These are phyloP conservation scores for Enhydra lutris DNA, from an alignment of 2,113 vertebrate species.

Conservation along the genomic window DNA sequence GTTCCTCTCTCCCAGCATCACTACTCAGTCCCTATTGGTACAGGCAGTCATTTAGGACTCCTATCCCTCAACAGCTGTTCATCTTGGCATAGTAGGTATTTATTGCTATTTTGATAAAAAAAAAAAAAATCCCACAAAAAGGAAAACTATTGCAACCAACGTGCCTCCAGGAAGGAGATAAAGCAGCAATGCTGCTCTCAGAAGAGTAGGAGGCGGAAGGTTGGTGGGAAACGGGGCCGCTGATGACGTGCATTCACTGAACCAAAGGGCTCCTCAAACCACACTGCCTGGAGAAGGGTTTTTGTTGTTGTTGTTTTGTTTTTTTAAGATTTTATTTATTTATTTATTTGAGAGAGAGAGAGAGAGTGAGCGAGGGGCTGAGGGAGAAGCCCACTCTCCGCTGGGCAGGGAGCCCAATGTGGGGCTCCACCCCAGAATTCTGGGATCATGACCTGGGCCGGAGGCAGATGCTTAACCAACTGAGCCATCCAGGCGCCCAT, in stretches of 20 bases:
- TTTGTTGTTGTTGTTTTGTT: neutral
- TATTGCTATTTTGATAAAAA: neutral
- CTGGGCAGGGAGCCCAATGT: too few species aligned
- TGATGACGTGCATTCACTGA: neutral
- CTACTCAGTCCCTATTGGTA: neutral
- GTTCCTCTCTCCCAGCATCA: neutral
- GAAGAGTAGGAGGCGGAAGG: neutral
- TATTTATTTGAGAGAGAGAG: too few species aligned
- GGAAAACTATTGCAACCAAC: neutral
- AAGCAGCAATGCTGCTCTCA: fast-evolving
- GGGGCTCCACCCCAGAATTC: too few species aligned
- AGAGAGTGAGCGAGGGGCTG: too few species aligned
- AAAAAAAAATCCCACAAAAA: neutral
- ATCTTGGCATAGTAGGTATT: neutral
- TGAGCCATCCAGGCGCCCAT: too few species aligned
- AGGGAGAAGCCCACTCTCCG: too few species aligned
- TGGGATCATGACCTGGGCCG: too few species aligned
- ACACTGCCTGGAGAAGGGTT: neutral
- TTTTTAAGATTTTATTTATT: too few species aligned
- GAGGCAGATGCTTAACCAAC: neutral
- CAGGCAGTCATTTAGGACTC: neutral
- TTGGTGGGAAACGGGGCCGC: fast-evolving
- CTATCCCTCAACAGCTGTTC: neutral
- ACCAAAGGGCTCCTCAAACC: neutral
- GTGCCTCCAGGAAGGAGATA: neutral